Evolutionary conservation across 1,140 invertebrate species (phyloP).

Genomic region (Eupeodes corollae): DNA sequence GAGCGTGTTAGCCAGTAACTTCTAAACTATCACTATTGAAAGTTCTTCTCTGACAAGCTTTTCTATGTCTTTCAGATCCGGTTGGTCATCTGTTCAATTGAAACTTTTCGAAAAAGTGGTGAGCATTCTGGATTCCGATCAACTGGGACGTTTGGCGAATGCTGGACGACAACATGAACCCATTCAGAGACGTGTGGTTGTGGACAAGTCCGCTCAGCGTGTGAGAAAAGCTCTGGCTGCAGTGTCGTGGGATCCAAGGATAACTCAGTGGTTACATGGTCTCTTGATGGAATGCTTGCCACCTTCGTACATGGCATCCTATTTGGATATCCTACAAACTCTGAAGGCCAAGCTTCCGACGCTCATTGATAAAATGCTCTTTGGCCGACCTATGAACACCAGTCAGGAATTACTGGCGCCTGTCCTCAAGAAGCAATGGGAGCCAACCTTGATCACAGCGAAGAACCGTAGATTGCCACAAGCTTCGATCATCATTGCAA

Average conservation of each 20-base stretch:
- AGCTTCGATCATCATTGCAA: slow-evolving; percentile 58
- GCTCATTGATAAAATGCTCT: slow-evolving; percentile 67
- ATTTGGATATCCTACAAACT: slow-evolving; percentile 70
- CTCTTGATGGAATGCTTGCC: slow-evolving; percentile 60
- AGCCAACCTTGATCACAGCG: slow-evolving; percentile 45
- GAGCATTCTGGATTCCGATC: slow-evolving; percentile 58
- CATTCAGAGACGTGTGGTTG: slow-evolving; percentile 50
- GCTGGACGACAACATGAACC: slow-evolving; percentile 48
- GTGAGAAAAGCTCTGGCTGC: slow-evolving; percentile 55
- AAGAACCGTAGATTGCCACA: slow-evolving; percentile 54
- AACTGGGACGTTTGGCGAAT: slow-evolving; percentile 52
- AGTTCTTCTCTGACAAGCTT: too few relatives aligned
- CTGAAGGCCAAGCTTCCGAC: slow-evolving; percentile 62
- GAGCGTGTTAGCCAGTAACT: slow-evolving; percentile 52
- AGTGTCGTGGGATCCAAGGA: slow-evolving; percentile 55
- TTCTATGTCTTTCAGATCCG: slow-evolving; percentile 37
- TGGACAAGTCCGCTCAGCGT: slow-evolving; percentile 59
- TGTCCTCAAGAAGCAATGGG: slow-evolving; percentile 66
- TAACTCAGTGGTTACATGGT: slow-evolving; percentile 69
- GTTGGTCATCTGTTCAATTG: slow-evolving; percentile 55
- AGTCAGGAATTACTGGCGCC: slow-evolving; percentile 43
- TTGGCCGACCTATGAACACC: slow-evolving; percentile 44
- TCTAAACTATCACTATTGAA: too few relatives aligned
- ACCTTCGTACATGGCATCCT: slow-evolving; percentile 55
- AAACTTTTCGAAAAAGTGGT: slow-evolving; percentile 55